Conservation (phyloP, 1,140 invertebrate species). For the Zaprionus ornatus region DNA sequence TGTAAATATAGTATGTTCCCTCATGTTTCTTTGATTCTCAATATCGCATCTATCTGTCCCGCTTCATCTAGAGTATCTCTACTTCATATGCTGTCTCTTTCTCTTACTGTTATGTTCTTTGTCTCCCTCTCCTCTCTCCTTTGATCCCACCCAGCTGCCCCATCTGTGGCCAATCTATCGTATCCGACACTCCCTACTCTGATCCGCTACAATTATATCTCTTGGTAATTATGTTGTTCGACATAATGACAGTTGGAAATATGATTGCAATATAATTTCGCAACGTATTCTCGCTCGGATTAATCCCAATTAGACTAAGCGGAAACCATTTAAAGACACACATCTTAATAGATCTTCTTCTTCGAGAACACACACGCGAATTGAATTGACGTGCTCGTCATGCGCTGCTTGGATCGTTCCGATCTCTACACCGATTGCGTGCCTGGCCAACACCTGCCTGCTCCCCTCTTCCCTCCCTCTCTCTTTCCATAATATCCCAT, state of each 20-base stretch:
- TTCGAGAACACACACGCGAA: conserved; percentile 4
- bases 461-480: background rate
- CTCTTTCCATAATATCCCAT: background rate
- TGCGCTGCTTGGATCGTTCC: background rate
- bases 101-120: too few species aligned
- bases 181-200: too few species aligned
- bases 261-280: conserved; percentile 15
- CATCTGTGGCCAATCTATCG: too few species aligned
- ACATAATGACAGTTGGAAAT: conserved; percentile 15
- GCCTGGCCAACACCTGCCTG: conserved; percentile 24
- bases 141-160: too few species aligned
- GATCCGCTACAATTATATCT: background rate
- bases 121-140: too few species aligned
- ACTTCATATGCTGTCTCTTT: too few species aligned
- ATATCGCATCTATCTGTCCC: too few species aligned
- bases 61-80: too few species aligned
- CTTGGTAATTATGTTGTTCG: conserved; percentile 5
- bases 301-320: conserved; percentile 22
- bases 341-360: background rate
- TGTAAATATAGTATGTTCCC: too few species aligned
- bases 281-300: conserved; percentile 2
- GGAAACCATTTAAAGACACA: conserved; percentile 8
- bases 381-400: conserved; percentile 22
- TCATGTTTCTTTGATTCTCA: too few species aligned
- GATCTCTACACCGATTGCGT: conserved; percentile 4